A percentile compares a stretch with the other conserved stretches of the same genome.
phyloP scores from a whole-genome alignment of 2,797 vertebrate species.

The Pangasius macronema region DNA sequence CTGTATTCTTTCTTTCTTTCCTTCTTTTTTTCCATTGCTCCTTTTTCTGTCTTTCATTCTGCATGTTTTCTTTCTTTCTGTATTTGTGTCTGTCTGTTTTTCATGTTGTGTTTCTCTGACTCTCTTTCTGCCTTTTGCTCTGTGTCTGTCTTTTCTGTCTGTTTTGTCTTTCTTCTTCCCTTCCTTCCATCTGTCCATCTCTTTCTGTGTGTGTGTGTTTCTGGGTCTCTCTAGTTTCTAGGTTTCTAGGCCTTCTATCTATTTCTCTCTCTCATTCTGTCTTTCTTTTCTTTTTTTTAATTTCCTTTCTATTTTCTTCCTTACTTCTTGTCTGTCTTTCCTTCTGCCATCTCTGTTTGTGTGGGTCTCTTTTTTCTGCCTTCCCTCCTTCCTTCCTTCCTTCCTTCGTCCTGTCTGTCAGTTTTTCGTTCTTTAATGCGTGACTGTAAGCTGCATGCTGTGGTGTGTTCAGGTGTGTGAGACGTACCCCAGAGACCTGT shows the following conservation, averaged over 20 bases:
- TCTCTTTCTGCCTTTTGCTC: background rate
- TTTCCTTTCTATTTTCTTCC: background rate
- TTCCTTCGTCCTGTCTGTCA: background rate
- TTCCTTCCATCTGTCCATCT: background rate
- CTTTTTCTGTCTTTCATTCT: too few relatives aligned
- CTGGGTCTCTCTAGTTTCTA: too few relatives aligned
- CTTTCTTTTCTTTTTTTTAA: too few relatives aligned
- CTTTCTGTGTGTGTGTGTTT: too few relatives aligned
- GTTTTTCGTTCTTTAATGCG: background rate
- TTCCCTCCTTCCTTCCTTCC: background rate
- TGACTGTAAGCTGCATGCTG: background rate
- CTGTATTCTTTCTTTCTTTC: too few relatives aligned
- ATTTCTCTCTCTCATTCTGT: too few relatives aligned
- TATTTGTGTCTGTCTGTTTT: too few relatives aligned
- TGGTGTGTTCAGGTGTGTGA: slow-evolving; percentile 84
- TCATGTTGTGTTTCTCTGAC: background rate
- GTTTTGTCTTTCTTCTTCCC: background rate
- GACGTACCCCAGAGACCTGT: slow-evolving; percentile 93
- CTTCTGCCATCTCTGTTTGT: background rate
- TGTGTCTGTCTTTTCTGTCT: background rate
- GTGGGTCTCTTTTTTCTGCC: background rate
- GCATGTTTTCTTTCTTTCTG: too few relatives aligned
- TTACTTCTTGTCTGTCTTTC: too few relatives aligned
- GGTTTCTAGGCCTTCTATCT: too few relatives aligned
- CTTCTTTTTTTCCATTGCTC: too few relatives aligned